These are phyloP conservation scores for Phylloscopus whistleri DNA, from an alignment of 2,113 vertebrate species.

Conservation along the genomic window DNA sequence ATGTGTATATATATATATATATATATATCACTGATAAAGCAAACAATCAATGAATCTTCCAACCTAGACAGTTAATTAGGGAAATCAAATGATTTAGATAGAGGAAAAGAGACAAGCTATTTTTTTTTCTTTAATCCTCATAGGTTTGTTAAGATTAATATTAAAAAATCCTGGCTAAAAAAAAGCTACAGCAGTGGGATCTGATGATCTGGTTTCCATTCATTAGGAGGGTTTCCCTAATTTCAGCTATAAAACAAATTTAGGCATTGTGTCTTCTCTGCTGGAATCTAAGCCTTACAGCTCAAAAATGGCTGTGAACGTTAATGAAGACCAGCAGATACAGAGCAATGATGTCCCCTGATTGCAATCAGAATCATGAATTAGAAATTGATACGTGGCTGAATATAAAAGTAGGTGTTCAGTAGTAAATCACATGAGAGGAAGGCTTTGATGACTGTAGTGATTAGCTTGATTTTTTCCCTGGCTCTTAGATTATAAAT, in stretches of 20 bases:
- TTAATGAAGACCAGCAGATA: constrained; percentile 27
- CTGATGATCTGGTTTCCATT: background rate
- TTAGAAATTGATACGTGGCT: constrained; percentile 1
- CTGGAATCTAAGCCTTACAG: background rate
- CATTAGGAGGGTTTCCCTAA: background rate
- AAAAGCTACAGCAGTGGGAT: background rate
- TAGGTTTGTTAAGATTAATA: background rate
- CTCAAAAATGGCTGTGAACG: background rate
- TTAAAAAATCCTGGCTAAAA: background rate
- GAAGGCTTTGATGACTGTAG: background rate
- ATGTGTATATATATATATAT: no score
- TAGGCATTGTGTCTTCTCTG: background rate
- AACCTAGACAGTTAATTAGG: background rate
- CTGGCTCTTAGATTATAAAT: background rate
- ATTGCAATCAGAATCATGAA: constrained; percentile 60
- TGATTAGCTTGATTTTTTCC: background rate
- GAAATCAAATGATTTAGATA: background rate
- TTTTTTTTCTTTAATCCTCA: background rate
- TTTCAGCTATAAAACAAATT: background rate
- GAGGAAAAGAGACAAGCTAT: background rate
- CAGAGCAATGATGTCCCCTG: background rate
- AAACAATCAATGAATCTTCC: background rate
- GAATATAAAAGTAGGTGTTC: constrained; percentile 24
- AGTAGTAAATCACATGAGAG: background rate
- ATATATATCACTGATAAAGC: background rate